A percentile compares a stretch with the other conserved stretches of the same genome.
Conservation (phyloP, 2,797 vertebrate species). For the Falco rusticolus region DNA sequence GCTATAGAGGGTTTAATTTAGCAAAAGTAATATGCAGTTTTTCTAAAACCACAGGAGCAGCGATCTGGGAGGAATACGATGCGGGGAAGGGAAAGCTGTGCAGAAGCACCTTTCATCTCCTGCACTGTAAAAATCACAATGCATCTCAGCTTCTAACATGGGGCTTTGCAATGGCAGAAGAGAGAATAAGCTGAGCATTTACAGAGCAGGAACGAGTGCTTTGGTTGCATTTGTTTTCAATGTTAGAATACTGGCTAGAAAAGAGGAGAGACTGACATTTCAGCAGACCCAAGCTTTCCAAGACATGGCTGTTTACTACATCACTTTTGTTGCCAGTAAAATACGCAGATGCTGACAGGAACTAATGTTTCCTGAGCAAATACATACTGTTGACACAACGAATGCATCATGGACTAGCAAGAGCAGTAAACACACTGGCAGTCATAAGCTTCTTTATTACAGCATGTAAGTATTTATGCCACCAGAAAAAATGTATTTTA, state of each 20-base stretch:
- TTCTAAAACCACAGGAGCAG: not conserved
- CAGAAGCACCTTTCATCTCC: not conserved
- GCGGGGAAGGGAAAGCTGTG: not conserved
- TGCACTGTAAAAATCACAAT: not conserved
- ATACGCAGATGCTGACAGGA: conserved; percentile 2
- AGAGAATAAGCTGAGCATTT: not conserved
- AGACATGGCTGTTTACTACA: not conserved
- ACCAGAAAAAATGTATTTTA: not conserved
- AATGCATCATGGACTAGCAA: not conserved
- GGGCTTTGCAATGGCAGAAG: not conserved
- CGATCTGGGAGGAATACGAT: not conserved
- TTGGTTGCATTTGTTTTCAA: not conserved
- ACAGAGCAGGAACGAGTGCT: not conserved
- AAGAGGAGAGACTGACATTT: not conserved
- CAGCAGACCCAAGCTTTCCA: not conserved
- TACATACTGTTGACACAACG: conserved; percentile 7
- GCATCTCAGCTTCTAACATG: not conserved
- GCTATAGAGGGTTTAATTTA: conserved; percentile 4
- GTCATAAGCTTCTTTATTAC: not conserved
- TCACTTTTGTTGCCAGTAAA: conserved; percentile 2
- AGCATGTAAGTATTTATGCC: not conserved
- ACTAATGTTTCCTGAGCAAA: conserved; percentile 41
- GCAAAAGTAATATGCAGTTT: not conserved
- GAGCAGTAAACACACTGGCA: not conserved
- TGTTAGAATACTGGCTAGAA: not conserved